These are phyloP conservation scores for Crotophaga sulcirostris DNA, from an alignment of 2,113 vertebrate genomes.

Conservation along the genomic window DNA sequence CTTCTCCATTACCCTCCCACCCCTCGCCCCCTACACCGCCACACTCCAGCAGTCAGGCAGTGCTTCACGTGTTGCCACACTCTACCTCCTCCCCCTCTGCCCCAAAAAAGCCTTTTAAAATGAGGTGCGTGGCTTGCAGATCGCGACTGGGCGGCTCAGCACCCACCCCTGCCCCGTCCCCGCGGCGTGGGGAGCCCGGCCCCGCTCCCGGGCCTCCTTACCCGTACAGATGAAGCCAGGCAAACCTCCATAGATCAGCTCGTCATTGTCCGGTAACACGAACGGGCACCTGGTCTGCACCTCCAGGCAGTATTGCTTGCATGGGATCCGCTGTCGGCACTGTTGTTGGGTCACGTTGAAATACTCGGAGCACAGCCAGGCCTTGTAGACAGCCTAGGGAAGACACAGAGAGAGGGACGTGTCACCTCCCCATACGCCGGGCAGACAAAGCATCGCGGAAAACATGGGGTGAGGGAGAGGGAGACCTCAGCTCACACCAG, in stretches of 20 bases:
- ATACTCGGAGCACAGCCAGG: slow-evolving; percentile 86
- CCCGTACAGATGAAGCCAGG: slow-evolving; percentile 86
- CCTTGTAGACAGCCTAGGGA: slow-evolving; percentile 83
- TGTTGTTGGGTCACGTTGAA: slow-evolving; percentile 84
- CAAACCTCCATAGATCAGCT: slow-evolving; percentile 85
- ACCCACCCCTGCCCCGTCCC: background rate
- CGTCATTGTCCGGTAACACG: slow-evolving; percentile 84
- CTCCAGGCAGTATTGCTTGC: slow-evolving; percentile 87
- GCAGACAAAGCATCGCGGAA: fast-evolving
- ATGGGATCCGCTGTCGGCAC: slow-evolving; percentile 82
- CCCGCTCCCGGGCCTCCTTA: slow-evolving; percentile 54
- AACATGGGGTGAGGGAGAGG: fast-evolving
- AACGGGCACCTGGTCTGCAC: slow-evolving; percentile 86
- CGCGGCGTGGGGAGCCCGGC: background rate
- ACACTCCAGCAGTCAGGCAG: fast-evolving
- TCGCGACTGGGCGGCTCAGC: fast-evolving
- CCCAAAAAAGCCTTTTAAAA: background rate
- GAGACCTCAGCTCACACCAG: background rate
- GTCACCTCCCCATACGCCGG: background rate
- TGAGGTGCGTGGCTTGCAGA: fast-evolving
- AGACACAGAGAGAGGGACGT: background rate
- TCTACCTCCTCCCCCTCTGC: background rate
- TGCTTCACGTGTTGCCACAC: fast-evolving
- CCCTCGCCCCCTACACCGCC: fast-evolving
- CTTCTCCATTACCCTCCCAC: background rate